phyloP scores from a whole-genome alignment of 2,113 vertebrate species.

The Lontra canadensis region DNA sequence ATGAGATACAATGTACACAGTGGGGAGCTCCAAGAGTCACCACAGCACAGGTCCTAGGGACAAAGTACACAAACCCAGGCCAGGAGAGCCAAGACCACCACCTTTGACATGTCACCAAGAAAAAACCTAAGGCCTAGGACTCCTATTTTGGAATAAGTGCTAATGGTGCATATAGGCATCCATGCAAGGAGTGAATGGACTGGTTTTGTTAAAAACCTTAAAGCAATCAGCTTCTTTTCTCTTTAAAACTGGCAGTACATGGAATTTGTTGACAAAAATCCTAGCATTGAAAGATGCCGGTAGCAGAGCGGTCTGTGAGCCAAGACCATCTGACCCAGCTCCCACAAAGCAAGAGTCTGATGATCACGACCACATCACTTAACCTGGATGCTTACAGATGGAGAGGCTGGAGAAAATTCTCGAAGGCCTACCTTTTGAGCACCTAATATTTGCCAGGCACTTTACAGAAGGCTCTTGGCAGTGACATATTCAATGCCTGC shows the following conservation, averaged over 20 bases:
- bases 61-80: background rate
- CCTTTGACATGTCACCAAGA: background rate
- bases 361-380: background rate
- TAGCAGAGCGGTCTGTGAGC: background rate
- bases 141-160: background rate
- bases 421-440: background rate
- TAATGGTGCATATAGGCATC: background rate
- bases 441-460: background rate
- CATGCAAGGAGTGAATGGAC: background rate
- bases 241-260: background rate
- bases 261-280: background rate
- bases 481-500: background rate
- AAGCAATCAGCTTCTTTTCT: background rate
- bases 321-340: background rate
- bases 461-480: background rate
- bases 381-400: background rate
- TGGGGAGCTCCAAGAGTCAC: background rate
- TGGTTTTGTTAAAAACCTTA: background rate
- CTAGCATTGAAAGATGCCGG: background rate
- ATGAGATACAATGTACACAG: background rate
- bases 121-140: background rate
- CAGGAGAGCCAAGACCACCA: background rate
- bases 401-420: background rate
- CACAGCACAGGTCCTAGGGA: background rate
- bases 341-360: background rate